A percentile compares a stretch with the other conserved stretches of the same genome.
Conservation (phyloP, 2,797 vertebrate genomes). For the Enteromius afrohamiltoni region DNA sequence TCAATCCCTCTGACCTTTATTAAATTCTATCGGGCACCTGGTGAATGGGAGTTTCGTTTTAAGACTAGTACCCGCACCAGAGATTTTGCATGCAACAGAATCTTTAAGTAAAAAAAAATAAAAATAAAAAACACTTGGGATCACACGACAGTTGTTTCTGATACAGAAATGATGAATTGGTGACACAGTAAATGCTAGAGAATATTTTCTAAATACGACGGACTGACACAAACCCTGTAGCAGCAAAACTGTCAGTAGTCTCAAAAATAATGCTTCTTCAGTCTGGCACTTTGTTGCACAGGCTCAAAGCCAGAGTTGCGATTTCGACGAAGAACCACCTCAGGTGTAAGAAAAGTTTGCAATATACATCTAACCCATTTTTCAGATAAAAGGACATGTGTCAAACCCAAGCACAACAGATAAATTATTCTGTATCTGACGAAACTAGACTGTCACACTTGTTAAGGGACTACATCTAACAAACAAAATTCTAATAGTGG, state of each 20-base stretch:
- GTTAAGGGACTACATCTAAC: constrained; percentile 17
- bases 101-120: background rate
- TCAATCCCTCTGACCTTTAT: constrained; percentile 29
- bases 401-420: background rate
- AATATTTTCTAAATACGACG: constrained; percentile 11
- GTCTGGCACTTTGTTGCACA: constrained; percentile 9
- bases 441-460: constrained; percentile 12
- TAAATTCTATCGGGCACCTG: background rate
- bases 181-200: constrained; percentile 22
- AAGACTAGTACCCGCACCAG: background rate
- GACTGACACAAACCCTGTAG: constrained; percentile 17
- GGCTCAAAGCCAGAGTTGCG: constrained; percentile 13
- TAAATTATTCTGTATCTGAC: constrained; percentile 22
- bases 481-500: constrained; percentile 39
- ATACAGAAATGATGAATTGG: constrained; percentile 19
- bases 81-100: constrained; percentile 3
- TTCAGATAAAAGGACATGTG: constrained; percentile 32
- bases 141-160: background rate
- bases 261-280: constrained; percentile 28
- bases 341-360: constrained; percentile 7
- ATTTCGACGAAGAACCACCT: constrained; percentile 31
- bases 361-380: constrained; percentile 16
- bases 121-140: too few relatives aligned
- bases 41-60: background rate
- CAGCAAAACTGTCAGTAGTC: constrained; percentile 30